These are phyloP conservation scores for Seriola rivoliana DNA, from an alignment of 2,113 vertebrate species.

Conservation along the genomic window DNA sequence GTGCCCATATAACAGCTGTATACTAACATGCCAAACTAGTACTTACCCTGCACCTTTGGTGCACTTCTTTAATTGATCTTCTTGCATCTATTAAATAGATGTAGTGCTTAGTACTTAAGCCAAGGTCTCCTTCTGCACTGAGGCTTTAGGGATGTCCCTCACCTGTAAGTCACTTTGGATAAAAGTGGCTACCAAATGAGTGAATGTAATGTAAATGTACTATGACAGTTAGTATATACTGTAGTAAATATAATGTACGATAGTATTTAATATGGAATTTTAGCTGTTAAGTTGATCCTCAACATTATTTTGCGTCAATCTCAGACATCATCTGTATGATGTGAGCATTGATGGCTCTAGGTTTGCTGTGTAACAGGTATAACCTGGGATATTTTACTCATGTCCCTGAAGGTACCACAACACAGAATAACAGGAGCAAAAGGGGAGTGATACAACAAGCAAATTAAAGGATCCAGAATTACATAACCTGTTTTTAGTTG, in stretches of 20 bases:
- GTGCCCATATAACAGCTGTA: too few relatives aligned
- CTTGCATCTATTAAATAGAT: too few relatives aligned
- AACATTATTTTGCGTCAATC: neutral
- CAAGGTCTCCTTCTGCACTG: too few relatives aligned
- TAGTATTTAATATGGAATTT: neutral
- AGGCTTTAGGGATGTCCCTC: too few relatives aligned
- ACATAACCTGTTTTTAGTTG: neutral
- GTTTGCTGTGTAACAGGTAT: neutral
- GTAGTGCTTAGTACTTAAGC: too few relatives aligned
- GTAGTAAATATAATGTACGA: neutral
- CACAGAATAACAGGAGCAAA: slow-evolving; percentile 6
- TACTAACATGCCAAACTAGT: too few relatives aligned
- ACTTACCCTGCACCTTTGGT: too few relatives aligned
- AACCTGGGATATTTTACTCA: neutral
- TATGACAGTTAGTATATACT: neutral
- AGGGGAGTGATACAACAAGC: slow-evolving; percentile 2
- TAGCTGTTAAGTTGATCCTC: too few relatives aligned
- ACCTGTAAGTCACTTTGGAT: too few relatives aligned
- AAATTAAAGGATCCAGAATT: neutral
- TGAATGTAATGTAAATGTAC: too few relatives aligned
- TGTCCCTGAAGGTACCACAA: neutral
- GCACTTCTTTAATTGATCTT: too few relatives aligned
- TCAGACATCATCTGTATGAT: neutral
- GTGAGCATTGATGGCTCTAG: neutral
- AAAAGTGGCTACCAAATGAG: too few relatives aligned